Conservation (phyloP, 2,888 invertebrate genomes). For the Lasioglossum leucozonium region DNA sequence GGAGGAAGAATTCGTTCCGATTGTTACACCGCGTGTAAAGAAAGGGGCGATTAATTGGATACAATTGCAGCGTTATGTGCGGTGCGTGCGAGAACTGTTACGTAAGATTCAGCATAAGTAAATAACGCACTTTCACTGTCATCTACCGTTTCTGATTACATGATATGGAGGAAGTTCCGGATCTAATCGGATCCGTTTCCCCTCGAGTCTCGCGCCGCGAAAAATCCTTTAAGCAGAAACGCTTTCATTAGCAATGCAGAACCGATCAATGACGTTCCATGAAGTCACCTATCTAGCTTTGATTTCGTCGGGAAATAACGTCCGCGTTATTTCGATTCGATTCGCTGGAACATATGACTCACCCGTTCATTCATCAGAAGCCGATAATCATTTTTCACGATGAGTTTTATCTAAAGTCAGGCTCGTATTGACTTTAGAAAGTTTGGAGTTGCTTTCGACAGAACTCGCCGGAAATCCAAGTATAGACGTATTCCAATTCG, state of each 20-base stretch:
- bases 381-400: neutral
- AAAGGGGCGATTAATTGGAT: constrained; percentile 16
- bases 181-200: constrained; percentile 49
- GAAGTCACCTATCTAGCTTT: neutral
- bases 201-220: neutral
- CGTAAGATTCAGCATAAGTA: constrained; percentile 47
- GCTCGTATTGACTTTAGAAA: neutral
- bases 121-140: constrained; percentile 67
- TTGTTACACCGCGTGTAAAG: neutral
- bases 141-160: constrained; percentile 61
- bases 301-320: constrained; percentile 27
- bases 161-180: constrained; percentile 58
- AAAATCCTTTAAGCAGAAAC: neutral
- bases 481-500: neutral
- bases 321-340: constrained; percentile 15
- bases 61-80: constrained; percentile 4
- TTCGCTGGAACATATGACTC: constrained; percentile 44
- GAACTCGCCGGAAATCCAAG: neutral
- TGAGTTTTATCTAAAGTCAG: neutral
- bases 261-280: constrained; percentile 23
- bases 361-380: constrained; percentile 36
- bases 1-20: neutral
- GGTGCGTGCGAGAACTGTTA: constrained; percentile 20
- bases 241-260: constrained; percentile 12
- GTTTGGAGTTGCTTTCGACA: neutral